Evolutionary conservation across 2,888 invertebrate species (phyloP).

Genomic region (Coelinius sp.): DNA sequence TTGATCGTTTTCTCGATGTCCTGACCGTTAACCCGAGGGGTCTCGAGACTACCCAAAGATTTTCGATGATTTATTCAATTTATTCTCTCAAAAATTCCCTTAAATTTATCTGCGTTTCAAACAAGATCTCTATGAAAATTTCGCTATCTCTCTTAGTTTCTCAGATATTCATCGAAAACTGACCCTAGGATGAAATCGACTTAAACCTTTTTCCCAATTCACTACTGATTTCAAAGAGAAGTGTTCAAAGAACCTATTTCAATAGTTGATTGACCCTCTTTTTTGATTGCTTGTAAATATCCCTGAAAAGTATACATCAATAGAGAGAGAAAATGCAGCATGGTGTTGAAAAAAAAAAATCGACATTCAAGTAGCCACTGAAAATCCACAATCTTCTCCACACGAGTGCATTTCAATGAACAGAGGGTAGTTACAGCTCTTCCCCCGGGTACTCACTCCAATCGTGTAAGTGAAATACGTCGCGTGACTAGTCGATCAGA

Average conservation of each 20-base stretch:
- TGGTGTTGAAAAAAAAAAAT: background rate
- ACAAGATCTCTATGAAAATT: background rate
- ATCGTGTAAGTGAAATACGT: conserved; percentile 1
- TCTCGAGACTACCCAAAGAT: no score
- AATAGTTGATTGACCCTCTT: no score
- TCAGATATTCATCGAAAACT: no score
- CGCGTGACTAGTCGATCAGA: conserved; percentile 27
- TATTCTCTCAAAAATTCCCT: no score
- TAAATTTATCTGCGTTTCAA: no score
- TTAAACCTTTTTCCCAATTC: no score
- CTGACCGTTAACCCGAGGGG: no score
- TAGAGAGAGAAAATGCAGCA: background rate
- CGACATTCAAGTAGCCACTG: background rate
- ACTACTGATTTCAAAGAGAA: no score
- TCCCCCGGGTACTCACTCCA: background rate
- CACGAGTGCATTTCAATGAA: background rate
- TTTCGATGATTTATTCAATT: no score
- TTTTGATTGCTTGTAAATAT: background rate
- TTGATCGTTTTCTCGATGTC: no score
- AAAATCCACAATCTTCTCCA: background rate
- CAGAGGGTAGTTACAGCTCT: conserved; percentile 1
- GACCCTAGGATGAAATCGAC: no score
- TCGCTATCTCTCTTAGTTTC: background rate
- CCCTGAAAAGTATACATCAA: background rate
- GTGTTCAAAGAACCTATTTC: no score